Evolutionary conservation across 2,113 vertebrate genomes (phyloP).

Genomic region (Sakesphorus luctuosus): DNA sequence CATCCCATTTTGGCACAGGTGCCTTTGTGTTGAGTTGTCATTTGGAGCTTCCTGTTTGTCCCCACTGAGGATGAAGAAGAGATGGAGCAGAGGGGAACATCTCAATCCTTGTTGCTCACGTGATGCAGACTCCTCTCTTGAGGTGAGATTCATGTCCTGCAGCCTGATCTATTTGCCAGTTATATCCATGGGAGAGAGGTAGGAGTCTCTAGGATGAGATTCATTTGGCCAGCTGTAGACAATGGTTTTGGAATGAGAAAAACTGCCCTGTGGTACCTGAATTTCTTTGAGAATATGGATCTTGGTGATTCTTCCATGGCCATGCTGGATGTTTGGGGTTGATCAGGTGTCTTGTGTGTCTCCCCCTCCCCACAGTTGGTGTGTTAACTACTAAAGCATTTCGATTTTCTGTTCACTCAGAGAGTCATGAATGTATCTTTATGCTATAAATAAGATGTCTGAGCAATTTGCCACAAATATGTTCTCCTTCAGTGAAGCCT

Average conservation of each 20-base stretch:
- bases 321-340: background rate
- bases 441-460: background rate
- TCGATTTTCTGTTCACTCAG: background rate
- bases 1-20: background rate
- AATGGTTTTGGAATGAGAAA: background rate
- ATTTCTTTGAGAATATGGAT: background rate
- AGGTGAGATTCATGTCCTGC: background rate
- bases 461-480: background rate
- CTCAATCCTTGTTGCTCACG: background rate
- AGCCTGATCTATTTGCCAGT: background rate
- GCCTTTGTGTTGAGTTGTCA: background rate
- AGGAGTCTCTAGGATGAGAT: background rate
- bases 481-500: background rate
- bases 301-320: background rate
- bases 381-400: background rate
- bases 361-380: fast-evolving
- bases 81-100: background rate
- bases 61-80: background rate
- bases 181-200: background rate
- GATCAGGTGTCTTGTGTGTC: background rate
- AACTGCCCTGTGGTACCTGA: background rate
- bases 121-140: background rate
- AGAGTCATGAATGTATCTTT: background rate
- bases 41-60: background rate
- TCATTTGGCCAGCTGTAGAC: background rate